These are phyloP conservation scores for Muntiacus muntjak DNA, from an alignment of 2,113 vertebrate genomes.

Conservation along the genomic window DNA sequence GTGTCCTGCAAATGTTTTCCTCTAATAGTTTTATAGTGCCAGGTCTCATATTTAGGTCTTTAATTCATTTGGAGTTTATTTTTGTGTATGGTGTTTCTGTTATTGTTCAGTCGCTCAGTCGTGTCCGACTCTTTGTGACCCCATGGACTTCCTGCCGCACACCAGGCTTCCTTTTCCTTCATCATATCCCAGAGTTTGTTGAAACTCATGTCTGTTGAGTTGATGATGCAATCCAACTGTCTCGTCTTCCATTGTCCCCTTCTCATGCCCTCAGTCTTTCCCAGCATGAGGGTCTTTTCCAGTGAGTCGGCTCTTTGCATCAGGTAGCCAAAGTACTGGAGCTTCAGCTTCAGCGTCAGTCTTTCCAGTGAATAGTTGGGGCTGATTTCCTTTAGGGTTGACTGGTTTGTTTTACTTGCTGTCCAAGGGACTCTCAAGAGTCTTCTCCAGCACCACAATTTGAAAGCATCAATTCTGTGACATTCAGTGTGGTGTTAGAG, in stretches of 20 bases:
- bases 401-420: not conserved
- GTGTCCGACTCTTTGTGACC: not conserved
- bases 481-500: not conserved
- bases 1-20: not conserved
- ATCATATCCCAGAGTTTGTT: not conserved
- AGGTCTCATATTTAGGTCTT: not conserved
- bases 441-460: not conserved
- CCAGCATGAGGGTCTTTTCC: not conserved
- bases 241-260: not conserved
- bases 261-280: not conserved
- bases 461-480: not conserved
- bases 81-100: not conserved
- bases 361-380: not conserved
- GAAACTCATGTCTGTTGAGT: not conserved
- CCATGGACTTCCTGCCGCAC: fast-evolving
- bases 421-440: not conserved
- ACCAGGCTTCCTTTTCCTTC: not conserved
- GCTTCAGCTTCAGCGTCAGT: not conserved
- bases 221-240: not conserved
- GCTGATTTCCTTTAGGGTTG: not conserved
- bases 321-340: not conserved
- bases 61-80: not conserved
- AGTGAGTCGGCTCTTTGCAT: not conserved
- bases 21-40: not conserved
- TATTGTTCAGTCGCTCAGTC: not conserved